Evolutionary conservation across 2,888 invertebrate genomes (phyloP).

Genomic region (Rhorus exstirpatorius): DNA sequence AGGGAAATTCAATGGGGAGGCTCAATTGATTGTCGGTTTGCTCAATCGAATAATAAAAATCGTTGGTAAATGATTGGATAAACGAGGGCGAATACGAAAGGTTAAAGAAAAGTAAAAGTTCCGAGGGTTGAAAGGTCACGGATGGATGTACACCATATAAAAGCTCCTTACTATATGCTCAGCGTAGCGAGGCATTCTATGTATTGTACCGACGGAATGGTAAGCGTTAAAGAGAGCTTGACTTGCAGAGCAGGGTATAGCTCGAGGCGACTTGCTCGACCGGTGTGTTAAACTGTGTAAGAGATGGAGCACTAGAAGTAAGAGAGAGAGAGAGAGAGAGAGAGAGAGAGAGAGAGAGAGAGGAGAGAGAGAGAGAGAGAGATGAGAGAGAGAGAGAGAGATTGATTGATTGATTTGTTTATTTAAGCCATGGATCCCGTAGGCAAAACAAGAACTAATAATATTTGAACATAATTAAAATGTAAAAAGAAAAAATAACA

Average conservation of each 20-base stretch:
- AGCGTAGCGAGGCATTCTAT: constrained; percentile 1
- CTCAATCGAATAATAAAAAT: constrained; percentile 9
- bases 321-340: constrained; percentile 11
- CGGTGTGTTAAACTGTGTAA: constrained; percentile 14
- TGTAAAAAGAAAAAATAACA: too few species aligned
- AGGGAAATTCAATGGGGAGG: too few species aligned
- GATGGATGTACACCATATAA: neutral
- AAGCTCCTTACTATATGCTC: too few species aligned
- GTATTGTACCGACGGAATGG: too few species aligned
- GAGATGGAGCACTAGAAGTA: constrained; percentile 33
- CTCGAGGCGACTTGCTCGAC: constrained; percentile 47
- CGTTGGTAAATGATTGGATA: constrained; percentile 14
- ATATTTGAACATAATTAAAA: too few species aligned
- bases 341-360: constrained; percentile 40
- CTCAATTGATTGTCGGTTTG: too few species aligned
- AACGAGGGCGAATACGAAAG: constrained; percentile 7
- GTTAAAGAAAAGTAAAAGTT: constrained; percentile 48
- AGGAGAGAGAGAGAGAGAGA: constrained; percentile 18
- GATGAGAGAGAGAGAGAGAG: constrained; percentile 12
- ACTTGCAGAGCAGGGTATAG: constrained; percentile 16
- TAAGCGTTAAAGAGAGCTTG: constrained; percentile 36
- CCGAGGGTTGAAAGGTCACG: constrained; percentile 18
- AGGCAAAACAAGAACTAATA: too few species aligned
- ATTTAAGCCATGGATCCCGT: too few species aligned
- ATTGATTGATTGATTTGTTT: too few species aligned